A percentile compares a stretch with the other conserved stretches of the same genome.
Evolutionary conservation across 1,140 invertebrate species (phyloP).

Genomic region (Dendroctonus ponderosae): DNA sequence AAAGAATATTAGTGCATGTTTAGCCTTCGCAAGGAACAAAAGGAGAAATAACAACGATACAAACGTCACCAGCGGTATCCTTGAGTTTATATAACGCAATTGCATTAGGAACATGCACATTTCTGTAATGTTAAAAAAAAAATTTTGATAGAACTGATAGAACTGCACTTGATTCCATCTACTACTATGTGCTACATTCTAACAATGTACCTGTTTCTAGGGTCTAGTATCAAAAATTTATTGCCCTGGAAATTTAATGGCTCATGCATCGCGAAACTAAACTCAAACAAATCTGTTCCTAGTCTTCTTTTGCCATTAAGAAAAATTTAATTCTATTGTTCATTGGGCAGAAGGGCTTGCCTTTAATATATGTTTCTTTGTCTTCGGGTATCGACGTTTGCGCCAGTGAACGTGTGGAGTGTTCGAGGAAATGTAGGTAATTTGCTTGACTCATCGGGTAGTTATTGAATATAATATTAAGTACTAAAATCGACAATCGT

Average conservation of each 20-base stretch:
- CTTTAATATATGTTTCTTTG: slow-evolving; percentile 26
- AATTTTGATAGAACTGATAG: background rate
- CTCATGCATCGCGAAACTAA: slow-evolving; percentile 30
- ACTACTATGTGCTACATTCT: background rate
- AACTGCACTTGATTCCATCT: background rate
- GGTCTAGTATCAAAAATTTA: slow-evolving; percentile 6
- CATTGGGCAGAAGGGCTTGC: slow-evolving; percentile 17
- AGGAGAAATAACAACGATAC: slow-evolving; percentile 15
- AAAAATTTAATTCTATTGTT: slow-evolving; percentile 32
- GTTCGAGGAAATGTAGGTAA: no score
- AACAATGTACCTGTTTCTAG: background rate
- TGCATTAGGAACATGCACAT: background rate
- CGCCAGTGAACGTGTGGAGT: no score
- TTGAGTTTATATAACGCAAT: slow-evolving; percentile 19
- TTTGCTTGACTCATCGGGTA: no score
- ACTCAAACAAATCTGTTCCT: slow-evolving; percentile 30
- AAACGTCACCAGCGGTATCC: slow-evolving; percentile 10
- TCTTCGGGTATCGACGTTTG: background rate
- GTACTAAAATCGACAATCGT: no score
- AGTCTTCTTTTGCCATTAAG: slow-evolving; percentile 32
- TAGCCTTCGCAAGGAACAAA: slow-evolving; percentile 25
- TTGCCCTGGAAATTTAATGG: slow-evolving; percentile 35
- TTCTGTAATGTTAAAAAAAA: background rate
- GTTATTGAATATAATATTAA: no score
- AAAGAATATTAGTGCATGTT: slow-evolving; percentile 29